Evolutionary conservation across 2,888 invertebrate genomes (phyloP).

Genomic region (Dexiosoma caninum): DNA sequence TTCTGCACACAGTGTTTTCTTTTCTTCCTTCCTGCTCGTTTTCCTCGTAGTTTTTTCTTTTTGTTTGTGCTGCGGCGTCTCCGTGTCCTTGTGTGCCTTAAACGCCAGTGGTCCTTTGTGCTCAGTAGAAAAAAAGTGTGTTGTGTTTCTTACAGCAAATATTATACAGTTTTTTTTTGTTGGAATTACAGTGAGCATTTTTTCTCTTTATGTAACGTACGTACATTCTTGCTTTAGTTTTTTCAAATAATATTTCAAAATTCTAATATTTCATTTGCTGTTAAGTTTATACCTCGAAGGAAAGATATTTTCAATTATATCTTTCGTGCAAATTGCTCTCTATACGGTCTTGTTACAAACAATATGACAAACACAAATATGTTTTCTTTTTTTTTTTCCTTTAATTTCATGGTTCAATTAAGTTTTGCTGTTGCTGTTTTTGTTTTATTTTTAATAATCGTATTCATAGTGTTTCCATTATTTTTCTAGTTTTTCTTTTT

Average conservation of each 20-base stretch:
- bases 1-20: conserved; percentile 45
- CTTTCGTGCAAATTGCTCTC: conserved; percentile 51
- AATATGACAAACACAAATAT: background rate
- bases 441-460: background rate
- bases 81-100: conserved; percentile 41
- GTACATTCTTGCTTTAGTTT: conserved; percentile 15
- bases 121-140: background rate
- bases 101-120: conserved; percentile 50
- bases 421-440: conserved; percentile 37
- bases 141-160: conserved; percentile 2
- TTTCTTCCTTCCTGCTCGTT: conserved; percentile 42
- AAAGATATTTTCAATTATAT: conserved; percentile 61
- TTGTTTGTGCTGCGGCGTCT: conserved; percentile 48
- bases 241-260: conserved; percentile 39
- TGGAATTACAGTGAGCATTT: background rate
- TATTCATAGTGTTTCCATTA: background rate
- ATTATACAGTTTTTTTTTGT: conserved; percentile 13
- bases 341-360: conserved; percentile 13
- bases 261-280: conserved; percentile 59
- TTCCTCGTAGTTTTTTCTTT: background rate
- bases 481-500: too few relatives aligned
- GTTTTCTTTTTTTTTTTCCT: conserved; percentile 21
- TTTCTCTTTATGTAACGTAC: background rate
- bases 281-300: conserved; percentile 61
- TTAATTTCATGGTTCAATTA: conserved; percentile 51